Conservation (phyloP, 2,797 vertebrate genomes). For the Lepus oiostolus region DNA sequence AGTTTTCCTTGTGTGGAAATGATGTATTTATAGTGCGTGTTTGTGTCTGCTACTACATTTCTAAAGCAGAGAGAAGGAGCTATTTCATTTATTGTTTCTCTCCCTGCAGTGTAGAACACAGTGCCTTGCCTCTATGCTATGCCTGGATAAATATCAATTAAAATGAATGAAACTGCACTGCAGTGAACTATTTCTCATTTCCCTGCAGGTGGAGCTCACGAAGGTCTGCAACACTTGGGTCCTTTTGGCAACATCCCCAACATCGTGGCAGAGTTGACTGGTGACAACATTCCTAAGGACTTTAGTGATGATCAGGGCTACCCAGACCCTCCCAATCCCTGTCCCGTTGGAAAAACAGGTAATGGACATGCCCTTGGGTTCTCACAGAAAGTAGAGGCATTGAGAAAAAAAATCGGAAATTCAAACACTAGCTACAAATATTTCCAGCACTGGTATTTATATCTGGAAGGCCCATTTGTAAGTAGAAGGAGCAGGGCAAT, state of each 20-base stretch:
- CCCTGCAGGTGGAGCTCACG: slow-evolving; percentile 96
- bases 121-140: neutral
- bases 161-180: neutral
- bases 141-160: neutral
- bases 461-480: neutral
- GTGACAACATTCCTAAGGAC: slow-evolving; percentile 97
- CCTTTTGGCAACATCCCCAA: slow-evolving; percentile 99
- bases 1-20: neutral
- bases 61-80: neutral
- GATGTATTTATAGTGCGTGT: neutral
- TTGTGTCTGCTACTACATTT: neutral
- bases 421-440: neutral
- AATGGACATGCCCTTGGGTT: slow-evolving; percentile 58
- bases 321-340: slow-evolving; percentile 98
- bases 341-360: slow-evolving; percentile 97
- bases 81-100: slow-evolving; percentile 33
- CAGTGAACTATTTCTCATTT: slow-evolving; percentile 3
- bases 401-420: slow-evolving; percentile 60
- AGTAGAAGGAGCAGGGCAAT: neutral
- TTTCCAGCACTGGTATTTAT: neutral
- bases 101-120: neutral
- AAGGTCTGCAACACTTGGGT: slow-evolving; percentile 98
- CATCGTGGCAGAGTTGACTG: slow-evolving; percentile 97
- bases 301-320: slow-evolving; percentile 97
- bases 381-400: neutral